Percentiles rank a stretch among this genome's conserved stretches.
Conservation (phyloP, 2,888 invertebrate genomes). For the Heterodera filipjevi region DNA sequence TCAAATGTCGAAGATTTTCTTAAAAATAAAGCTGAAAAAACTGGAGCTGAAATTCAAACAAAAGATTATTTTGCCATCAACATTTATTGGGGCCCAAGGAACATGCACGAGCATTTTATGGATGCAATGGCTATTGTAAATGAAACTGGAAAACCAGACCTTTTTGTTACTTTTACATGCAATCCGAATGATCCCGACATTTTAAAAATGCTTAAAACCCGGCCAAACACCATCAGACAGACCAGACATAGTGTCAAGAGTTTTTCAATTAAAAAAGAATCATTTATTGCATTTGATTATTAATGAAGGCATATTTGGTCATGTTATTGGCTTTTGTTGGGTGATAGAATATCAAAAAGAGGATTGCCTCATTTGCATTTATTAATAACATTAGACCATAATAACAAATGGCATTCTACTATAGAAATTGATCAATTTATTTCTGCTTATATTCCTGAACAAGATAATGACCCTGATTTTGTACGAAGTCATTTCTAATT, state of each 20-base stretch:
- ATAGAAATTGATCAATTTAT: not conserved
- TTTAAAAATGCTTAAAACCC: not conserved
- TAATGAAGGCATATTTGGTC: not conserved
- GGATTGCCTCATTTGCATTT: not conserved
- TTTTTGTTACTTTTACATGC: not conserved
- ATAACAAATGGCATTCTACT: not conserved
- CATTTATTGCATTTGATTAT: not conserved
- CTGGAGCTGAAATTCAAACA: not conserved
- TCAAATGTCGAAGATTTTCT: not conserved
- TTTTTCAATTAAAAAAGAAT: not conserved
- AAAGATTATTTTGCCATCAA: not conserved
- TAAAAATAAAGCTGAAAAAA: not conserved
- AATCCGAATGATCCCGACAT: not conserved
- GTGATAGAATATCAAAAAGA: not conserved
- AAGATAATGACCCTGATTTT: not conserved
- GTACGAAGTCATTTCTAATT: not conserved
- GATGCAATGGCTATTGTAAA: constrained; percentile 20
- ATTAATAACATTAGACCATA: not conserved
- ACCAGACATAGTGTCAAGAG: not conserved
- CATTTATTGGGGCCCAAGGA: constrained; percentile 10
- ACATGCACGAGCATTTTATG: constrained; percentile 15
- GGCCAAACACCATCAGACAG: not conserved
- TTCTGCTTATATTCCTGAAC: not conserved
- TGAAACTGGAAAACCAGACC: not conserved
- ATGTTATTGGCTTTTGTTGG: not conserved